phyloP scores from a whole-genome alignment of 2,797 vertebrate genomes.

The Taeniopygia guttata region DNA sequence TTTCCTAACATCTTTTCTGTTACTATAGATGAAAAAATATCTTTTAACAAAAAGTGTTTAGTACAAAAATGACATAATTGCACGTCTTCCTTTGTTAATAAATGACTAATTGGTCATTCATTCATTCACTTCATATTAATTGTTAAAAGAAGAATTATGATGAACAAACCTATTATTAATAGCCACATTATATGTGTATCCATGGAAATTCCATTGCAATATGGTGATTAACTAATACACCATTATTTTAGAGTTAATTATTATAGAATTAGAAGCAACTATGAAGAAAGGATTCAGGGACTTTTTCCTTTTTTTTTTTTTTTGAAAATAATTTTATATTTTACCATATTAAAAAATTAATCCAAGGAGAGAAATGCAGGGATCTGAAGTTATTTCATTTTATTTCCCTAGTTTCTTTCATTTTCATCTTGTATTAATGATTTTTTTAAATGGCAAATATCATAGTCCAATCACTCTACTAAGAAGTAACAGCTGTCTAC shows the following conservation, averaged over 20 bases:
- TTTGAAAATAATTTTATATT: not conserved
- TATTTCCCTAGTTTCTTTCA: not conserved
- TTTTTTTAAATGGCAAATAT: not conserved
- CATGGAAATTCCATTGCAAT: conserved; percentile 53
- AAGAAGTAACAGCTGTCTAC: not conserved
- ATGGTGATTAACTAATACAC: conserved; percentile 50
- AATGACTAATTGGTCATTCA: conserved; percentile 20
- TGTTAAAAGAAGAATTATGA: conserved; percentile 57
- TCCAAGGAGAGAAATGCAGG: not conserved
- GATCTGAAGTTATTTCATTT: not conserved
- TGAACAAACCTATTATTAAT: conserved; percentile 48
- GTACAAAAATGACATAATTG: not conserved
- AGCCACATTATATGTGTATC: conserved; percentile 52
- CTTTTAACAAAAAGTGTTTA: conserved; percentile 9
- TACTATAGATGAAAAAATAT: not conserved
- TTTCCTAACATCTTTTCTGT: not conserved
- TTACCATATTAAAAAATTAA: not conserved
- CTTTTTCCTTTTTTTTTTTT: not conserved
- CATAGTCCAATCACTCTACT: not conserved
- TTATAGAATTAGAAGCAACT: conserved; percentile 35
- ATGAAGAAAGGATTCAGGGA: not conserved
- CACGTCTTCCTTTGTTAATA: conserved; percentile 35
- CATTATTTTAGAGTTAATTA: conserved; percentile 53
- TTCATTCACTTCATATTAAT: conserved; percentile 50
- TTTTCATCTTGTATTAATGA: not conserved